phyloP scores from a whole-genome alignment of 2,113 vertebrate genomes.

The Zosterops pallidus region DNA sequence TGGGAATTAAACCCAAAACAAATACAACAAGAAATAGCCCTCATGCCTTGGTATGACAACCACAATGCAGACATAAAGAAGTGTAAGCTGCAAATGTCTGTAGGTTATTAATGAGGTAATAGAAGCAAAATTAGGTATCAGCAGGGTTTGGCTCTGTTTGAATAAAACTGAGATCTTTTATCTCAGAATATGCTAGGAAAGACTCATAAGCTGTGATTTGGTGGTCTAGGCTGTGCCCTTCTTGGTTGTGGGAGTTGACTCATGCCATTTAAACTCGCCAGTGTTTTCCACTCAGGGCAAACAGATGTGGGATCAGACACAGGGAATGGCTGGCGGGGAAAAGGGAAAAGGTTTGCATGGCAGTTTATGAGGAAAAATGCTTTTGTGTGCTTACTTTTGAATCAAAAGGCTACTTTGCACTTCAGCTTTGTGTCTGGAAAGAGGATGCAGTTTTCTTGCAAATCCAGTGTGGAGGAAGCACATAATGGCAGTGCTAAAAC shows the following conservation, averaged over 20 bases:
- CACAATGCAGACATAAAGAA: constrained; percentile 39
- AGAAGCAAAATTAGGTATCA: constrained; percentile 61
- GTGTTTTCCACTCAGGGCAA: constrained; percentile 45
- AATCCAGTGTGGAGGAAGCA: neutral
- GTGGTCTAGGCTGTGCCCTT: constrained; percentile 45
- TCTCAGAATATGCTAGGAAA: constrained; percentile 30
- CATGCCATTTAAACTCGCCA: constrained; percentile 7
- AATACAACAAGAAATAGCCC: constrained; percentile 37
- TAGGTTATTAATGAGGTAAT: constrained; percentile 65
- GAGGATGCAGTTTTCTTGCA: neutral
- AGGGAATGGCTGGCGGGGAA: neutral
- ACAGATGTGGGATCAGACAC: constrained; percentile 12
- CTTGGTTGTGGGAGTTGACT: constrained; percentile 31
- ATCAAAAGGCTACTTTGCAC: neutral
- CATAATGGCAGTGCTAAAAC: neutral
- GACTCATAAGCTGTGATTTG: constrained; percentile 57
- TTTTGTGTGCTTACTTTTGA: constrained; percentile 5
- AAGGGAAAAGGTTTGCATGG: neutral
- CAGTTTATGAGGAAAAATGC: neutral
- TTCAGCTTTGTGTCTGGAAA: neutral
- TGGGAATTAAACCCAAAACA: constrained; percentile 73
- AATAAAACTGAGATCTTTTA: constrained; percentile 53
- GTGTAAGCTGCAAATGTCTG: constrained; percentile 41
- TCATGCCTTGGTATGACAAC: neutral
- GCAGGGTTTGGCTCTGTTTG: constrained; percentile 57